phyloP scores from a whole-genome alignment of 2,888 invertebrate genomes.

The Dyspetes luteomarginatus region DNA sequence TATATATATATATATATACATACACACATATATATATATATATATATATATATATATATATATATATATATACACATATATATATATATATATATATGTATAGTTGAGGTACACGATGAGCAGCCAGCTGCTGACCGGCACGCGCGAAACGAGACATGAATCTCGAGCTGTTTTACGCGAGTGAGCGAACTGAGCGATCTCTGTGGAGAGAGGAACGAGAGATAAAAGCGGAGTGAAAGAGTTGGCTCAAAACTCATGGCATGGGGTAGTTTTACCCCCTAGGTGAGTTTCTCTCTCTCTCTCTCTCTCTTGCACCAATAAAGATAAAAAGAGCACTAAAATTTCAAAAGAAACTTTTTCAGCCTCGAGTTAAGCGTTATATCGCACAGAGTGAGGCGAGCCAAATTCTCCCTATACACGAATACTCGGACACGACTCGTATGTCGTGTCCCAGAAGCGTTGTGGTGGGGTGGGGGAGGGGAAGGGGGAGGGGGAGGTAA shows the following conservation, averaged over 20 bases:
- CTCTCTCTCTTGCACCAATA: background rate
- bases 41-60: too few relatives aligned
- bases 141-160: constrained; percentile 75
- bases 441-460: too few relatives aligned
- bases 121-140: constrained; percentile 69
- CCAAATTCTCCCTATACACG: background rate
- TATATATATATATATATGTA: constrained; percentile 16
- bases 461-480: background rate
- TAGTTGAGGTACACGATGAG: constrained; percentile 47
- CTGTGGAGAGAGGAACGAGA: constrained; percentile 6
- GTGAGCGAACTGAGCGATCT: constrained; percentile 40
- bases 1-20: too few relatives aligned
- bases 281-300: background rate
- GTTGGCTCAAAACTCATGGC: constrained; percentile 27
- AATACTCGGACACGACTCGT: too few relatives aligned
- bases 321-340: constrained; percentile 39
- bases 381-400: constrained; percentile 1
- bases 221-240: constrained; percentile 8
- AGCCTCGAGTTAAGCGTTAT: constrained; percentile 49
- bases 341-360: constrained; percentile 37
- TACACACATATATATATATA: too few relatives aligned
- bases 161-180: constrained; percentile 57
- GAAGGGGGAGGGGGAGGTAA: too few relatives aligned
- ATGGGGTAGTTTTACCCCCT: constrained; percentile 10
- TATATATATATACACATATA: too few relatives aligned